Base-by-base conservation (phyloP, 1,140 invertebrate genomes). In the Saccostrea glomerata region DNA sequence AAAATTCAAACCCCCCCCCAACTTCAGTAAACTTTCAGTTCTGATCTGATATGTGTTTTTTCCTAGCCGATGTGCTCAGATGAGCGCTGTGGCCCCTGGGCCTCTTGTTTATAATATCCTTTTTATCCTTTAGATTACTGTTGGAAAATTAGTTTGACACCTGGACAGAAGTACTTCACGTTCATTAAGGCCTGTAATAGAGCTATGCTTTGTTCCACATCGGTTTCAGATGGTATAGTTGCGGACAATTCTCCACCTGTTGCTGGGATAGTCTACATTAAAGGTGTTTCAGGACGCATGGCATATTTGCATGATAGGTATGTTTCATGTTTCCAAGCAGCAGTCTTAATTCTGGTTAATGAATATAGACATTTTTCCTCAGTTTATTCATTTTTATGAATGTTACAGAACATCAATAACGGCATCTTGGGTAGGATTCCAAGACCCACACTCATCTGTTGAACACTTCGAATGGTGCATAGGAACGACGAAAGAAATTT, bases 171-270 rank as follows among this genome's bases (percentile, higher is more conserved):
- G 54, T 90, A 87, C 60, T 90, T 82, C 23, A 36, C 66, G 20
- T 56, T 66, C 17, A 82, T 88, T 15, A 54, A 89, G 63, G 91
- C 91, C 4, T 92, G 91, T 85, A 92, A 92, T 82, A 55, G 87
- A 47, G 90, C 90, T 20, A 70, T 66, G n/a, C 82, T 92, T 7
- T 92, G 91, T 87, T 86, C 70, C 12, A 77, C 40, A 20, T 82
- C 63, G 55, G 77, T 89, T 86, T 92, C 91, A 12, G 87, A 89
- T 84, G 89, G 91, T 17, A 36, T 92, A 55, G 85, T 89, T 13
- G 85, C 88, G 23, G 91, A 91, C 58, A 85, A 89, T 66, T 91
- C 91, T 0, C 89, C 91, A 12, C 91, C 91, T n/a, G 36, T 89
- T 20, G 54, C 90, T 58, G 91, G 91, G 23, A n/a, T 85, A 7